Base-by-base conservation (phyloP, 2,888 invertebrate genomes). In the Cartodere bifasciata region DNA sequence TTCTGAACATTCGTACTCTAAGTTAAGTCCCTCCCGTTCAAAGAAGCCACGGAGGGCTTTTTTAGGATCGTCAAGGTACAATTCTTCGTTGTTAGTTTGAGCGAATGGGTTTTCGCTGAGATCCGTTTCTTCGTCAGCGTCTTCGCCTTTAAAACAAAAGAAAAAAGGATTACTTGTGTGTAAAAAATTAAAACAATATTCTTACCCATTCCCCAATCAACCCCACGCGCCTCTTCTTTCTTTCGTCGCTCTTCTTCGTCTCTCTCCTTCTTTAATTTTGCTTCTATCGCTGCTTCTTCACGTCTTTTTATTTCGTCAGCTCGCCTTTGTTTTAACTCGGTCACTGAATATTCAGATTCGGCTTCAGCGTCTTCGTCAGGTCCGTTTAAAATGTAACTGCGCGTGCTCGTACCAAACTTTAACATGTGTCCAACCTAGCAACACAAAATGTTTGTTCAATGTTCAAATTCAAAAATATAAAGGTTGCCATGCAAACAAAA, bases 1-100 rank as follows among this genome's bases (percentile, higher is more conserved):
- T 49, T 95, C 94, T 41, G 81, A 77, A 22, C 87, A 84, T 44
- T 87, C 73, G 52, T 94, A 95, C 24, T 77, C 77, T 17, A 91
- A 64, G 36, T 88, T 84, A 28, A 77, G 70, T 0, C 94, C 75
- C 60, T 97, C 95, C 32, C 95, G 67, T 55, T 97, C 97, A 58
- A 88, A 95, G 68, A 85, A 97, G 0, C 91, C 88, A 28, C 87
- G 67, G 10, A 98, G 59, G 0, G 92, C 87, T 56, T 92, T 92
- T 60, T 95, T 94, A 0, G 98, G 97, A 60, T 98, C 95, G 29
- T 87, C 81, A 20, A 91, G 62, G 56, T 90, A 92, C 11, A 92
- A 58, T 39, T 91, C 87, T 55, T 95, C 94, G 53, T 91, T 86
- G 26, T 70, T 73, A 0, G 79, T 74, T 28, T 68, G 65, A 0